phyloP scores from a whole-genome alignment of 2,888 invertebrate genomes.

The Nipponacmea schrenckii region DNA sequence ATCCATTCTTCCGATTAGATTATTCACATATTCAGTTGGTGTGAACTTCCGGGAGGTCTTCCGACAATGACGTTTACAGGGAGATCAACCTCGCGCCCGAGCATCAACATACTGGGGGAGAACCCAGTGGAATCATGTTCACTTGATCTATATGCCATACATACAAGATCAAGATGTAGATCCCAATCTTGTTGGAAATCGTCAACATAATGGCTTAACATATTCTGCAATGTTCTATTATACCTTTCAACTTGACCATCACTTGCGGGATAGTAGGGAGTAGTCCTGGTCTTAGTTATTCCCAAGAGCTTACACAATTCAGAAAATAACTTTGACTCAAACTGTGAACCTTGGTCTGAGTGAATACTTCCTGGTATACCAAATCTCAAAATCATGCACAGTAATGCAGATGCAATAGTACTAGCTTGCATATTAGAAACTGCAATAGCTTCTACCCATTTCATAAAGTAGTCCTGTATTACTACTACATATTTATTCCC shows the following conservation, averaged over 20 bases:
- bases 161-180: too few relatives aligned
- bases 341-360: slow-evolving; percentile 6
- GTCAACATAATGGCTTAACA: too few relatives aligned
- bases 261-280: not conserved
- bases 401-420: not conserved
- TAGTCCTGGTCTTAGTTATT: not conserved
- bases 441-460: slow-evolving; percentile 10
- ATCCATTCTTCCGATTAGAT: not conserved
- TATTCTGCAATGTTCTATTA: too few relatives aligned
- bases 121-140: not conserved
- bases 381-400: not conserved
- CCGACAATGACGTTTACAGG: not conserved
- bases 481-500: slow-evolving; percentile 4
- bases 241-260: not conserved
- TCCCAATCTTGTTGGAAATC: too few relatives aligned
- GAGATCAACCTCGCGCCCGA: not conserved
- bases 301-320: not conserved
- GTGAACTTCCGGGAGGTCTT: not conserved
- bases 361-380: slow-evolving; percentile 9
- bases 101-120: not conserved
- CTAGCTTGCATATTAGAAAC: not conserved
- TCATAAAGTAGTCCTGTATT: slow-evolving; percentile 4
- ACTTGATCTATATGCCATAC: not conserved
- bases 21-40: not conserved
- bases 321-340: not conserved